Evolutionary conservation across 2,888 invertebrate genomes (phyloP), one percentile per base, ranked within the genome.

Genomic region (Lysandra coridon): DNA sequence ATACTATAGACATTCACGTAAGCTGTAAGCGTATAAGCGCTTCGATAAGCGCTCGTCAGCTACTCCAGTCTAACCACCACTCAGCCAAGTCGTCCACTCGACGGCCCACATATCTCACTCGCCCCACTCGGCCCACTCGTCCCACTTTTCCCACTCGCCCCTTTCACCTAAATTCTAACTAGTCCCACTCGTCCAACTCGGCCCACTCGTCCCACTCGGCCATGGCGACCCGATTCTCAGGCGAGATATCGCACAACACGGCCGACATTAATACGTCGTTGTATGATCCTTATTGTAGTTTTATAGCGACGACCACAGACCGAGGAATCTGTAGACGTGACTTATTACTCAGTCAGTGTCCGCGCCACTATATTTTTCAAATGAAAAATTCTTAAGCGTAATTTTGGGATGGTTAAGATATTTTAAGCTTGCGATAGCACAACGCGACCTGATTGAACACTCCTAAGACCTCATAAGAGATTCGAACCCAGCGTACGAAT

Each of bases 1-100:
- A 44, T 10, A 7, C 44, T 44, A 44, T 44, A 44, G 44, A 44
- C 44, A 10, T 44, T 44, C 44, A 44, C 44, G 44, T 53, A 53
- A 53, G 53, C 14, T 14, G 53, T 69, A 14, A 69, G 33, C 33
- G 23, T 23, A 12, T 33, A 69, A 69, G 4, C 14, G 69, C 4
- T 69, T 69, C 69, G 33, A 14, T 14, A 69, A 64, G 64, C 64
- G 69, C 33, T 69, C 69, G 69, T 69, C 69, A 69, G 69, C 69
- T 69, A 69, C 69, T 69, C 33, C 33, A 33, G 14, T 10, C 69
- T 69, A 69, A 33, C 14, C 69, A 12, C 33, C 69, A 33, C 69
- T 64, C 62, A 4, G 62, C 62, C 40, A 40, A 40, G 40, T 5
- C 40, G 1, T 40, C 40, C 37, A 33, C 33, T 33, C 33, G 33